These are phyloP conservation scores for Anarrhichthys ocellatus DNA, from an alignment of 2,113 vertebrate genomes.

Conservation along the genomic window DNA sequence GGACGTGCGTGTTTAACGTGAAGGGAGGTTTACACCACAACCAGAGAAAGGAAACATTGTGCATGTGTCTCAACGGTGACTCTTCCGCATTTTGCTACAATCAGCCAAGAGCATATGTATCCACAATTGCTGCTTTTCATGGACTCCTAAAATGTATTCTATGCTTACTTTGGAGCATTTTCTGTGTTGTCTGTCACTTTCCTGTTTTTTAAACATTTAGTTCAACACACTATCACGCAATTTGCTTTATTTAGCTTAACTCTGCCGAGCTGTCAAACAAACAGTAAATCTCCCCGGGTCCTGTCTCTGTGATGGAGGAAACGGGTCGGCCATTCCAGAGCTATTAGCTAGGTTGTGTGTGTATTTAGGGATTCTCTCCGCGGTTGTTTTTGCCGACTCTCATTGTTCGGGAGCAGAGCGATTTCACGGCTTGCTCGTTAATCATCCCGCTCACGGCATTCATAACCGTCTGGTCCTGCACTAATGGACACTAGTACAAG, in stretches of 20 bases:
- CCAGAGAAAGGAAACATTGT: conserved; percentile 20
- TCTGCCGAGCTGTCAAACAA: conserved; percentile 43
- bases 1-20: conserved; percentile 10
- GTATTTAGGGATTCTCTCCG: conserved; percentile 51
- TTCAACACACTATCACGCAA: not conserved
- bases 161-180: not conserved
- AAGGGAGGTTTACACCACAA: not conserved
- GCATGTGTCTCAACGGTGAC: not conserved
- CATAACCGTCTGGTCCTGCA: conserved; percentile 70
- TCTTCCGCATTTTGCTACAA: not conserved
- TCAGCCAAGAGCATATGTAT: not conserved
- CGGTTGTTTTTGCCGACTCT: conserved; percentile 64
- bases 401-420: conserved; percentile 74
- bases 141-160: not conserved
- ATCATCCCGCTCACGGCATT: conserved; percentile 71
- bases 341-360: conserved; percentile 69
- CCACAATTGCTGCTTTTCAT: not conserved
- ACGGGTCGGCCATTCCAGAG: conserved; percentile 63
- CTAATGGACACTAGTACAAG: conserved; percentile 56
- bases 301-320: conserved; percentile 54
- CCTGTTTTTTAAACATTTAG: conserved; percentile 49
- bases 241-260: conserved; percentile 44
- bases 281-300: conserved; percentile 43
- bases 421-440: conserved; percentile 80
- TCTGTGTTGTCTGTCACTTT: not conserved